These are phyloP conservation scores for Dicycla oo DNA, from an alignment of 2,888 invertebrate species.

Conservation along the genomic window DNA sequence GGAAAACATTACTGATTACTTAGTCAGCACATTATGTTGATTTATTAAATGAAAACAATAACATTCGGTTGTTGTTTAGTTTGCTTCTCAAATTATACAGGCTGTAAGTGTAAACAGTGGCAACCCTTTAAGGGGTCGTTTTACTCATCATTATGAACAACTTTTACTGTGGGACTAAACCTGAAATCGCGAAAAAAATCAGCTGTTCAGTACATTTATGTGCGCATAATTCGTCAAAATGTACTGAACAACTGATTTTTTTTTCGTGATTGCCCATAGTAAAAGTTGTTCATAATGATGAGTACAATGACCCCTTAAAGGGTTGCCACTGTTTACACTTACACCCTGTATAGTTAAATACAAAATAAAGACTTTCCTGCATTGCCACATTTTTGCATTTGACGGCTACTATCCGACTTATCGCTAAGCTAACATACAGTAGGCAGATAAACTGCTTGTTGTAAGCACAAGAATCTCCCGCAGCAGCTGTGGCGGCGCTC, in stretches of 20 bases:
- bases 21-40: not conserved
- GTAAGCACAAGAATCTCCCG: slow-evolving; percentile 24
- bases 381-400: not conserved
- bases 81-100: not conserved
- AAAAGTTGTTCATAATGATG: no score
- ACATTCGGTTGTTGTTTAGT: not conserved
- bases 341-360: not conserved
- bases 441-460: slow-evolving; percentile 11
- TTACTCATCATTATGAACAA: no score
- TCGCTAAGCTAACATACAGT: slow-evolving; percentile 16
- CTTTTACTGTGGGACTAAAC: no score
- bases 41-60: slow-evolving; percentile 5
- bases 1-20: not conserved
- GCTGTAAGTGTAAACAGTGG: no score
- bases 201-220: no score
- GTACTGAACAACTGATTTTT: no score
- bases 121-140: no score
- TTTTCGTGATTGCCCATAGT: no score
- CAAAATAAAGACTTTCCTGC: not conserved
- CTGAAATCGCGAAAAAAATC: no score
- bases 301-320: no score
- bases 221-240: no score
- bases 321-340: no score
- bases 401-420: slow-evolving; percentile 1
- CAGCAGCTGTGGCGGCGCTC: not conserved